Evolutionary conservation across 1,140 invertebrate genomes (phyloP).

Genomic region (Microplitis mediator): DNA sequence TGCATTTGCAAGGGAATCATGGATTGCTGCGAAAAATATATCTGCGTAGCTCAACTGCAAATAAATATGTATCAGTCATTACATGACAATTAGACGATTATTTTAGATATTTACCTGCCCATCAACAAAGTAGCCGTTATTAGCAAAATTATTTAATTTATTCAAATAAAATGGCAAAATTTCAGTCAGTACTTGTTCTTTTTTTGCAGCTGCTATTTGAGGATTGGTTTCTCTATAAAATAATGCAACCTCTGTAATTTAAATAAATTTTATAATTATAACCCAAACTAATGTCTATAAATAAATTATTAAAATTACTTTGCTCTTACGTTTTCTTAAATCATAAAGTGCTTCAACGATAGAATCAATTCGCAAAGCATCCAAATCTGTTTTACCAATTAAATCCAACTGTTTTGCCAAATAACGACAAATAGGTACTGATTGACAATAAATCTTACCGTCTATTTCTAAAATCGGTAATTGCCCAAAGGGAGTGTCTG

Average conservation of each 20-base stretch:
- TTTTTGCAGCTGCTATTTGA: conserved; percentile 42
- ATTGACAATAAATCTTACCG: conserved; percentile 61
- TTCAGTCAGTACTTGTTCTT: conserved; percentile 43
- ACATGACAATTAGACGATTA: conserved; percentile 16
- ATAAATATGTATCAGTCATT: conserved; percentile 14
- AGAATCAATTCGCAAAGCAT: conserved; percentile 53
- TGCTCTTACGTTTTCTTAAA: conserved; percentile 47
- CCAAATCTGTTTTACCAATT: conserved; percentile 59
- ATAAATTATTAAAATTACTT: no score
- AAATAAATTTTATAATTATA: background rate
- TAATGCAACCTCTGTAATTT: conserved; percentile 32
- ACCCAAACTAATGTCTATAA: no score
- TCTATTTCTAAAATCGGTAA: conserved; percentile 66
- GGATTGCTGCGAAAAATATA: conserved; percentile 65
- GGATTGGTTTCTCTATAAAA: conserved; percentile 48
- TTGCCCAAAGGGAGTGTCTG: conserved; percentile 64
- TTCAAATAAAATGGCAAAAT: conserved; percentile 51
- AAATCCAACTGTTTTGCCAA: conserved; percentile 63
- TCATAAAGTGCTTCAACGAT: conserved; percentile 48
- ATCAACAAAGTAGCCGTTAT: conserved; percentile 56
- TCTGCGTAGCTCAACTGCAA: conserved; percentile 70
- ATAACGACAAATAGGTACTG: conserved; percentile 64
- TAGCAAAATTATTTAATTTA: conserved; percentile 51
- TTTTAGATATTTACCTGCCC: conserved; percentile 49
- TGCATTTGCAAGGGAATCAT: conserved; percentile 66